These are phyloP conservation scores for Campoletis sonorensis DNA, from an alignment of 1,140 invertebrate species.

Conservation along the genomic window DNA sequence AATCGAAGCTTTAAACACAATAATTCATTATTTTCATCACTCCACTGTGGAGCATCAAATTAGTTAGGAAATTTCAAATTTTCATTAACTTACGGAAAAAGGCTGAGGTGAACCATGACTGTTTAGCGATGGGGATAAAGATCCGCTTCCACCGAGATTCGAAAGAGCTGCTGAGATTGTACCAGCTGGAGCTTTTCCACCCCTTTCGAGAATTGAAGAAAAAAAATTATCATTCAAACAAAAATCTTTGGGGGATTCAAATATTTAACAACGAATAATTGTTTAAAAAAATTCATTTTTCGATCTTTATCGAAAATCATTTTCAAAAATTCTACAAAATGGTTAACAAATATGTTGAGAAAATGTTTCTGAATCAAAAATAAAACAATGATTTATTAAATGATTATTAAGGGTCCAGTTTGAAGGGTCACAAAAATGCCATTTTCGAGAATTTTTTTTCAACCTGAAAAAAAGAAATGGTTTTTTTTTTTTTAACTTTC, in stretches of 20 bases:
- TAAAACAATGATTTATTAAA: too few relatives aligned
- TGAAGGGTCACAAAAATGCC: neutral
- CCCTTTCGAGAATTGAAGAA: conserved; percentile 71
- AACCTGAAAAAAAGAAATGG: too few relatives aligned
- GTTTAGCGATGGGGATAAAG: conserved; percentile 77
- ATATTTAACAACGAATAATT: too few relatives aligned
- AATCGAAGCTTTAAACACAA: conserved; percentile 18
- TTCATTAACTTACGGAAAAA: conserved; percentile 70
- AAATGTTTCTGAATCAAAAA: too few relatives aligned
- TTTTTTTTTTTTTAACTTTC: too few relatives aligned
- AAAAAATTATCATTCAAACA: neutral
- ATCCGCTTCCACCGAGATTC: conserved; percentile 68
- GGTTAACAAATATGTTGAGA: too few relatives aligned
- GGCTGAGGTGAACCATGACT: conserved; percentile 71
- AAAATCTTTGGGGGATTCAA: too few relatives aligned
- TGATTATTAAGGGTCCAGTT: too few relatives aligned
- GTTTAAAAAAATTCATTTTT: neutral
- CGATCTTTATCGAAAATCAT: too few relatives aligned
- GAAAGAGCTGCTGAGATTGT: conserved; percentile 82
- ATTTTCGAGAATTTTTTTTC: too few relatives aligned
- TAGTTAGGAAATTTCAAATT: neutral
- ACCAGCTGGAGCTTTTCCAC: conserved; percentile 80
- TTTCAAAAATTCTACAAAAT: too few relatives aligned
- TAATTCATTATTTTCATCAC: conserved; percentile 1
- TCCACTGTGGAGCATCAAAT: neutral